Percentiles rank a stretch among this genome's conserved stretches.
Evolutionary conservation across 35 echinoderm and acorn worm genomes (phyloP).

Genomic region (Stichopus chloronotus): DNA sequence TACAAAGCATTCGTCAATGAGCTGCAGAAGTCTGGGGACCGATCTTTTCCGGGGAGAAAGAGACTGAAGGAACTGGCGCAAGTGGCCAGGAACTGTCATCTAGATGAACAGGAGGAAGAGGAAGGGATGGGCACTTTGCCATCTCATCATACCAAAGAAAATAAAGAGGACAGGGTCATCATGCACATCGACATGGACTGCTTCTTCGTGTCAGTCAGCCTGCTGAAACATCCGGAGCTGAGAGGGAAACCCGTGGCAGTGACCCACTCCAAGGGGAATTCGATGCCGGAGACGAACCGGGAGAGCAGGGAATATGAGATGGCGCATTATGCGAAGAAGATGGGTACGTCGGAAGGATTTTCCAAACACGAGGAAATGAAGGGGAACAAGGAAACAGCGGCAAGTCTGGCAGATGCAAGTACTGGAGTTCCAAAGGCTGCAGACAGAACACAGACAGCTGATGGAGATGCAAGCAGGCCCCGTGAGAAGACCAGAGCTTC

Average conservation of each 20-base stretch:
- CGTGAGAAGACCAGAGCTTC: not conserved
- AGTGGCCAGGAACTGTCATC: not conserved
- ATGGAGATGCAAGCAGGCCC: not conserved
- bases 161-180: conserved; percentile 46
- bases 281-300: conserved; percentile 68
- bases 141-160: not conserved
- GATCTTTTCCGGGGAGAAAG: conserved; percentile 76
- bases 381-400: not conserved
- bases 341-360: not conserved
- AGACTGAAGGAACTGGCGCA: conserved; percentile 57
- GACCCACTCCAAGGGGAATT: conserved; percentile 86
- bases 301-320: conserved; percentile 76
- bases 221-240: conserved; percentile 83
- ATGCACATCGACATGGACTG: conserved; percentile 99
- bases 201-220: conserved; percentile 96
- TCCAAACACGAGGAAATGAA: conserved; percentile 19
- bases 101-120: not conserved
- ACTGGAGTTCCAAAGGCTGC: not conserved
- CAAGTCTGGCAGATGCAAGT: not conserved
- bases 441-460: not conserved
- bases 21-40: conserved; percentile 77
- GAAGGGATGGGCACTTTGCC: not conserved
- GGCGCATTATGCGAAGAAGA: conserved; percentile 79
- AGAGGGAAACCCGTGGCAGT: conserved; percentile 94
- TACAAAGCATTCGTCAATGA: conserved; percentile 90